These are phyloP conservation scores for Unio delphinus DNA, from an alignment of 2,888 invertebrate species.

Conservation along the genomic window DNA sequence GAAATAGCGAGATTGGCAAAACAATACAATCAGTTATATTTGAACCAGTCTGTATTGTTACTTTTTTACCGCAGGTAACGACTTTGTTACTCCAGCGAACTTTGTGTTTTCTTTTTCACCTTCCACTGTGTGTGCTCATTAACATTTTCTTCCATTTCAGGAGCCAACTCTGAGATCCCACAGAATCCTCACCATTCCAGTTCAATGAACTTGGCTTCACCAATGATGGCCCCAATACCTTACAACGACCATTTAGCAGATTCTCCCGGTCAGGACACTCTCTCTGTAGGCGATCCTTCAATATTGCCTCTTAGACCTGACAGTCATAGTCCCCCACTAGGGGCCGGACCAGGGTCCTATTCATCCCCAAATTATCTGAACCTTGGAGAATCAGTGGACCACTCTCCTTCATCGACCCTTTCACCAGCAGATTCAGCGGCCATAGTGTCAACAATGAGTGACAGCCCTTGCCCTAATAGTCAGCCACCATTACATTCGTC, in stretches of 20 bases:
- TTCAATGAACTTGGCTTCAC: not conserved
- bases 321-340: conserved; percentile 28
- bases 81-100: not conserved
- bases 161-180: conserved; percentile 15
- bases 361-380: too few relatives aligned
- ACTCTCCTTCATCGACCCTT: conserved; percentile 38
- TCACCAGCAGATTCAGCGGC: conserved; percentile 38
- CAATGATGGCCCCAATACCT: conserved; percentile 24
- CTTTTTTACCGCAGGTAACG: not conserved
- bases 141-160: conserved; percentile 6
- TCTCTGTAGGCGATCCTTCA: conserved; percentile 5
- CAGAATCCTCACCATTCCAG: conserved; percentile 2
- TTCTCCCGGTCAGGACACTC: conserved; percentile 14
- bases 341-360: conserved; percentile 4
- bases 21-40: too few relatives aligned
- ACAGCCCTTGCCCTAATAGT: conserved; percentile 13
- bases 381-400: conserved; percentile 25
- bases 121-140: not conserved
- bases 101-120: not conserved
- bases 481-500: conserved; percentile 5
- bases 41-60: too few relatives aligned
- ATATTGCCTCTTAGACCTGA: conserved; percentile 15
- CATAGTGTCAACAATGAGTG: conserved; percentile 27
- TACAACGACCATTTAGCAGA: conserved; percentile 20
- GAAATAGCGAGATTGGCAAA: too few relatives aligned